Base-by-base conservation (phyloP, 2,113 vertebrate genomes). In the Proteles cristata region DNA sequence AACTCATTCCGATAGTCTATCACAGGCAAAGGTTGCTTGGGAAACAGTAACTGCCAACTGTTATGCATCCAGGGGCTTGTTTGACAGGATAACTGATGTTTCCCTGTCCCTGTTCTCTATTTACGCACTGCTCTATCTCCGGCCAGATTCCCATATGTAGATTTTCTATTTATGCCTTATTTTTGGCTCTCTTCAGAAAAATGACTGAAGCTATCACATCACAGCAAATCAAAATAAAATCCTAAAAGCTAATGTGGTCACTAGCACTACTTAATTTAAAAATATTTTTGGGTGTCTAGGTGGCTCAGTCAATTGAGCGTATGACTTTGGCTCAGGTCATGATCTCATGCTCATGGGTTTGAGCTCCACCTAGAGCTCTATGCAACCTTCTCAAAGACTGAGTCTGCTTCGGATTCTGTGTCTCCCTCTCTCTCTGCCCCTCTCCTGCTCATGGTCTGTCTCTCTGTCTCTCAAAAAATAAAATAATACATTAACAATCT, bases 1-100 rank as follows among this genome's bases (percentile, higher is more conserved):
- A 31, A 45, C 80, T 96, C 80, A 5, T 84, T 80, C 71, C 79
- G 84, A 97, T n/a, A 50, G 48, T 93, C 88, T 26, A 11, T 82
- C 65, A 63, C 90, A 92, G 83, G 53, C 76, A 94, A 50, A 97
- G 80, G 71, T 97, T 97, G 87, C 96, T 97, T 88, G 92, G 95
- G 96, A 98, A 96, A 96, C 88, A 92, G 65, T 93, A 90, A 81
- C 66, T 83, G 83, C 80, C 92, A 94, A 48, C 87, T 92, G 68
- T 23, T 94, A 95, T 88, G 39, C 65, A 97, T 85, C 77, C 77
- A 83, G 92, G 31, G 66, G 61, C 65, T 90, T 95, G 33, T 96
- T 95, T 86, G 93, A 96, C 0, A 35, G 73, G 68, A 83, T 92
- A 90, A 96, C 89, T 94, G 93, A 96, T 90, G 85, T 93, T 89